Evolutionary conservation across 2,113 vertebrate genomes (phyloP), one percentile per base, ranked within the genome.

Genomic region (Cyanoramphus novaezelandiae): DNA sequence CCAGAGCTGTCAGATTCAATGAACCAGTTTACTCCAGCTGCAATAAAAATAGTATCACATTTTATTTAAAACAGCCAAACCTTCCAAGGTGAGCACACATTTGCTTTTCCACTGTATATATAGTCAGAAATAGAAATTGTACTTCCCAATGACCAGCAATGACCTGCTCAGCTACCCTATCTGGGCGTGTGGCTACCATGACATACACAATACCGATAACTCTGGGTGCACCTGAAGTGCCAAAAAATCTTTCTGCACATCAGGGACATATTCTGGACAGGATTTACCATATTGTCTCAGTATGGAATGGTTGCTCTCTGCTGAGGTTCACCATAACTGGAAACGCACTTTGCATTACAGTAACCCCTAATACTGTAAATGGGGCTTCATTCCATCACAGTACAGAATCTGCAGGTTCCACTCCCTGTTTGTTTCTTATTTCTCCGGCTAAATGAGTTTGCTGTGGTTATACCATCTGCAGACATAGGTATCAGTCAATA

Each of bases 381-480:
- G 39, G 55, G 90, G 76, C 39, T 87, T 79, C 70, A 74, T 72
- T 87, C 62, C 28, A 0, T 57, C 81, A 77, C 43, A 33, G 21
- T 13, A 83, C 14, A 65, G 29, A 55, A 88, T 57, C 67, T 86
- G 72, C 63, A 92, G 68, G 29, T 77, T 92, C 69, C 69, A 88
- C 50, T 82, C 69, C 74, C 82, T 94, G 21, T 91, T 86, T 88
- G 60, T 71, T 94, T 95, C 86, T 95, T 91, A 67, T 65, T 41
- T 88, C 41, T 85, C 41, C 81, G 72, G 79, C 84, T 86, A 94
- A 95, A 96, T 86, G 76, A 95, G 68, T 91, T 95, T 71, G 44
- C 62, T 91, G 69, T 83, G 64, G 90, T 78, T 96, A 96, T 94
- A 94, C 90, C 85, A 97, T 96, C 93, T 78, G 70, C 80, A 95